Base-by-base conservation (phyloP, 2,888 invertebrate species). In the Busseola fusca region DNA sequence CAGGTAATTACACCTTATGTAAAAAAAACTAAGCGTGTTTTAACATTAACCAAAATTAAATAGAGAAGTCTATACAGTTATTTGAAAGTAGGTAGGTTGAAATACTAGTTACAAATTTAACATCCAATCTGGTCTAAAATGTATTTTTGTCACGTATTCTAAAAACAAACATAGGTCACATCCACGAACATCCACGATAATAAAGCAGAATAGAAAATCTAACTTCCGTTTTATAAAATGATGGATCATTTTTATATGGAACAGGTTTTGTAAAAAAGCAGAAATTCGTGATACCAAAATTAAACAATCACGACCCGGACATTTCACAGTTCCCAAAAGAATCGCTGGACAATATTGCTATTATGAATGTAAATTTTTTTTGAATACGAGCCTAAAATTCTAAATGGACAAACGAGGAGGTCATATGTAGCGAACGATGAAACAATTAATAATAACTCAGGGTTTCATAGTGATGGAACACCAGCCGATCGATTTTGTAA, bases 401-500 rank as follows among this genome's bases (percentile, higher is more conserved):
- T 75, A 86, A 88, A 87, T 86, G 85, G 84, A 87, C 86, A 86
- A 88, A 89, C 85, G 86, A 84, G 48, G 37, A 54, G 82, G 86
- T 87, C 86, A 80, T 64, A 68, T 71, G 77, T 77, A 83, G 83
- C 77, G 78, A 84, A 84, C 80, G 85, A 80, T 78, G 78, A 81
- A 66, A 82, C 89, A 84, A 91, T 91, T 90, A 89, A 91, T 91
- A 90, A 89, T 86, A 85, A 69, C 84, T 82, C 78, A 73, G 27
- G 57, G 42, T 67, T 60, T 40, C 34, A 12, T 64, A 79, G 62
- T 68, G 67, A 60, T 67, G 67, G 40, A 18, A 63, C 5, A 42
- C 16, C 1, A n/a, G n/a, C n/a, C n/a, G n/a, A n/a, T n/a, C n/a
- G n/a, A n/a, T n/a, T n/a, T n/a, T n/a, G n/a, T n/a, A n/a, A n/a